Evolutionary conservation across 2,888 invertebrate species (phyloP), one percentile per base, ranked within the genome.

Genomic region (Drosophila paucipuncta): DNA sequence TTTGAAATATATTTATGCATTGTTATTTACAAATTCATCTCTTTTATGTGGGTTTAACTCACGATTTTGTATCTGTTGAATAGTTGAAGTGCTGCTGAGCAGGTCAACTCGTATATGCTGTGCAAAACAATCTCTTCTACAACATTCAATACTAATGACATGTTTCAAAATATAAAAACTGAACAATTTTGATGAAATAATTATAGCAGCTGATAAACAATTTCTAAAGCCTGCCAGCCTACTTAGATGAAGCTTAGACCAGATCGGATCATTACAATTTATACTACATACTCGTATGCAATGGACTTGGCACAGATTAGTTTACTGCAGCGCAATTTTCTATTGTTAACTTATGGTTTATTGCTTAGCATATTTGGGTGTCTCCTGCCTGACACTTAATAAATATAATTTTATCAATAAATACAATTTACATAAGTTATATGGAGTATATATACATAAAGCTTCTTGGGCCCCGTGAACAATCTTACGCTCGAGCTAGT

Each of bases 401-500:
- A 71, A 83, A 79, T 85, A 82, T 57, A 53, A 68, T 65, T 49
- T 41, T 31, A 57, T 67, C 30, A 39, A 11, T 65, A 67, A 28
- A 52, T 50, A 52, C 75, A 76, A 60, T 37, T 75, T 75, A 65
- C 9, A 67, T 57, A 65, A 22, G 25, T 47, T 47, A 47, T 47
- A 25, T 47, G 25, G 25, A 7, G 7, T 70, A 59, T 86, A 87
- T 84, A 53, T 84, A 84, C 84, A 84, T 84, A 84, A 84, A 84
- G 88, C 88, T 80, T 55, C 30, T 65, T 63, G 50, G 50, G 67
- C 75, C 63, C 66, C 50, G 70, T 64, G 39, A 66, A 64, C 49
- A 68, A 22, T 43, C 16, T 50, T 22, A 37, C 52, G 53, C 64
- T 57, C 57, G 70, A 76, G 59, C 62, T 49, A 74, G 52, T 41